phyloP scores from a whole-genome alignment of 2,113 vertebrate genomes.

The Rhadina sibilatrix region DNA sequence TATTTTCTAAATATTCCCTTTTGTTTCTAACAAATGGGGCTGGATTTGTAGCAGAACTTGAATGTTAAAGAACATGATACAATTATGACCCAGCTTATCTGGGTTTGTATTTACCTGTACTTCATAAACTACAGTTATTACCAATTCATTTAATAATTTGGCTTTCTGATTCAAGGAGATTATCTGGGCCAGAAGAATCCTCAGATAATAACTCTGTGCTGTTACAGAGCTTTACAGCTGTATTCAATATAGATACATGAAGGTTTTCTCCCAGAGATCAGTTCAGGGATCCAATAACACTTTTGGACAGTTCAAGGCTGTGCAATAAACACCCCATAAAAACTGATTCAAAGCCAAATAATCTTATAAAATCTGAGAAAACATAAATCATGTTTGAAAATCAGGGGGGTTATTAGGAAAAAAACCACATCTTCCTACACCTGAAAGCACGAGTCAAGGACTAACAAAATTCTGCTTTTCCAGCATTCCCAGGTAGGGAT shows the following conservation, averaged over 20 bases:
- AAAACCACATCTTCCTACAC: not conserved
- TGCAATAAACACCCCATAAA: not conserved
- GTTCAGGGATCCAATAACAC: not conserved
- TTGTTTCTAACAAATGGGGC: not conserved
- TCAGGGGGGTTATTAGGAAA: not conserved
- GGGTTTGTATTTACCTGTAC: not conserved
- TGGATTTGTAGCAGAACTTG: not conserved
- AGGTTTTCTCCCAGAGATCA: not conserved
- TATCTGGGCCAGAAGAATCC: not conserved
- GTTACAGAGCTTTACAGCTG: not conserved
- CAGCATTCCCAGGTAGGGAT: not conserved
- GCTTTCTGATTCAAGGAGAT: not conserved
- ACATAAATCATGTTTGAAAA: rapidly evolving
- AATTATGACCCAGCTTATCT: not conserved
- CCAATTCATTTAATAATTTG: not conserved
- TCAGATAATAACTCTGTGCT: not conserved
- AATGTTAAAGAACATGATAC: not conserved
- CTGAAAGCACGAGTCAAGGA: not conserved
- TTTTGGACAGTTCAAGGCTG: not conserved
- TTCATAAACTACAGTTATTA: not conserved
- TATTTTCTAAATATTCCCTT: not conserved
- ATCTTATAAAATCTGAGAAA: not conserved
- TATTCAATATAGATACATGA: not conserved
- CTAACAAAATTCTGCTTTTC: not conserved
- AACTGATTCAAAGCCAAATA: not conserved